A percentile compares a stretch with the other conserved stretches of the same genome.
Conservation (phyloP, 2,888 invertebrate genomes). For the Dastarcus helophoroides region DNA sequence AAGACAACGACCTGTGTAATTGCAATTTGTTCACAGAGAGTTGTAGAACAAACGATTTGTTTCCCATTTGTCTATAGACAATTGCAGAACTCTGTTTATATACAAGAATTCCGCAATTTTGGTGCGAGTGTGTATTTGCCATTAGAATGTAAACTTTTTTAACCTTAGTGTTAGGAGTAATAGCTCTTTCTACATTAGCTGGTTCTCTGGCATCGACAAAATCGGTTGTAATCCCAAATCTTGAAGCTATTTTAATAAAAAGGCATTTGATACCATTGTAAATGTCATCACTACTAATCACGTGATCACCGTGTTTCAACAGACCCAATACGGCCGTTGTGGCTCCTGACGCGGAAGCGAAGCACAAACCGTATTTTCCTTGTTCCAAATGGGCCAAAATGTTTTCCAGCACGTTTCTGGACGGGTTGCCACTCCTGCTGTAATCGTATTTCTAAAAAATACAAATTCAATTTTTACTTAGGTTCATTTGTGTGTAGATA, state of each 20-base stretch:
- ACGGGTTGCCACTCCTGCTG: conserved; percentile 89
- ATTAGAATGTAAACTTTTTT: conserved; percentile 12
- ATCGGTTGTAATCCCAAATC: conserved; percentile 60
- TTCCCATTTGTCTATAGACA: too few species aligned
- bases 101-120: too few species aligned
- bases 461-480: background rate
- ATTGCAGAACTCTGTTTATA: too few species aligned
- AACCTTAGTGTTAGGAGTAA: conserved; percentile 81
- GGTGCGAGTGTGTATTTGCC: too few species aligned
- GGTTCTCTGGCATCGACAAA: conserved; percentile 68
- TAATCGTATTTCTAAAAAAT: conserved; percentile 67
- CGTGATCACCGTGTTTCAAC: conserved; percentile 76
- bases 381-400: conserved; percentile 85
- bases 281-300: conserved; percentile 83
- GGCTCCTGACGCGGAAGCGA: conserved; percentile 86
- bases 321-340: conserved; percentile 64
- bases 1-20: too few species aligned
- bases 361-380: conserved; percentile 72
- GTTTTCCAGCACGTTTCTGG: conserved; percentile 74
- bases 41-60: too few species aligned
- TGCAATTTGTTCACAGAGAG: too few species aligned
- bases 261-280: conserved; percentile 88
- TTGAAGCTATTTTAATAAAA: conserved; percentile 41
- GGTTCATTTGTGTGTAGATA: conserved; percentile 30
- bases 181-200: conserved; percentile 51